Base-by-base conservation (phyloP, 2,113 vertebrate genomes). In the Solenodon paradoxus region DNA sequence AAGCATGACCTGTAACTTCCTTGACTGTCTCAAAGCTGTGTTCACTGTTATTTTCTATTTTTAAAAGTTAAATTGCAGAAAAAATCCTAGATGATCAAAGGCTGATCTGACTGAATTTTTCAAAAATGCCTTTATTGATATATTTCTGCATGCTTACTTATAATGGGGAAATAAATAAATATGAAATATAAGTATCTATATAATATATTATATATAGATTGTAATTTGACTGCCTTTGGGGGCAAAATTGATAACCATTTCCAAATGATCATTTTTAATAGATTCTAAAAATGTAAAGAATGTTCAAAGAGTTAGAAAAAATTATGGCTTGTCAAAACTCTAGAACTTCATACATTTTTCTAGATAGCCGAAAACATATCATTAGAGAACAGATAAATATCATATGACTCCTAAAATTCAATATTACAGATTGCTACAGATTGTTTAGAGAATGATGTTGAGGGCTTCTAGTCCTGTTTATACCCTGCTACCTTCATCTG, bases 21-120 rank as follows among this genome's bases (percentile, higher is more conserved):
- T 69, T 92, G 49, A 86, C 11, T 79, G 59, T 53, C 64, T 35
- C 22, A 53, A 83, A 92, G 12, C 35, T 77, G 16, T 78, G 84
- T 95, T 77, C 38, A 66, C 22, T 59, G 83, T 85, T 10, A 51
- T 86, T 93, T 92, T 77, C 64, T 51, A 49, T 42, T 92, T 84
- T 63, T 35, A 59, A 87, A 69, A 32, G 42, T 69, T 64, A 82
- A 90, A 72, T 55, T 9, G 16, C 15, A 55, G 20, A 40, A 72
- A 89, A 93, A 66, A 20, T 86, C 20, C 26, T 77, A 9, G 20
- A 16, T 89, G 28, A 84, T 90, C 32, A 81, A 88, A 95, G 40
- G 38, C 38, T 85, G 0, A 8, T 64, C 20, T 49, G 35, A 57
- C 22, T 53, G 26, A 90, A 78, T 45, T 90, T 87, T 91, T 92